These are phyloP conservation scores for Orchestes rusci DNA, from an alignment of 2,888 invertebrate genomes.

Conservation along the genomic window DNA sequence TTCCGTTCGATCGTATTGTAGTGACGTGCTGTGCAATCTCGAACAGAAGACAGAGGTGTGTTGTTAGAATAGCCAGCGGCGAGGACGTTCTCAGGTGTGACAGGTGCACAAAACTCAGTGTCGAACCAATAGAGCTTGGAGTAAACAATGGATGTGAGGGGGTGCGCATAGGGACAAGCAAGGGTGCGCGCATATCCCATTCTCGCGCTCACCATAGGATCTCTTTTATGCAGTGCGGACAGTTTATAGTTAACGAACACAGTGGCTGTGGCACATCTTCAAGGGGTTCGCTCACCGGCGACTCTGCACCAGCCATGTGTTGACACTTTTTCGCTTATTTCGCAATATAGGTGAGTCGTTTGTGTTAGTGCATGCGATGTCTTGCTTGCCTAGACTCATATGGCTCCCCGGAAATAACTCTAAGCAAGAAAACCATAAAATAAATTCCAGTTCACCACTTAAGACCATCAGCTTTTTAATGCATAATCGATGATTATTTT, in stretches of 20 bases:
- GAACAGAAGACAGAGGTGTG: conserved; percentile 22
- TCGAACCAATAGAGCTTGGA: conserved; percentile 25
- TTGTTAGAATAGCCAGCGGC: conserved; percentile 29
- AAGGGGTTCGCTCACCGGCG: conserved; percentile 43
- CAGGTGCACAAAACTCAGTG: conserved; percentile 30
- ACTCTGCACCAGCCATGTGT: conserved; percentile 42
- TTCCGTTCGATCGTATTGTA: conserved; percentile 12
- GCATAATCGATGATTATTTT: no score
- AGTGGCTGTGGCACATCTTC: conserved; percentile 44
- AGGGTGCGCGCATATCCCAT: conserved; percentile 30
- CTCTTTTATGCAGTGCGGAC: conserved; percentile 37
- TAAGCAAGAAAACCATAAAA: no score
- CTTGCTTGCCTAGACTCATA: no score
- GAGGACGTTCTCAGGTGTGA: conserved; percentile 28
- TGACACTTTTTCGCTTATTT: conserved; percentile 39
- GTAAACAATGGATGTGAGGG: conserved; percentile 41
- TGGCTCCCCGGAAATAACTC: no score
- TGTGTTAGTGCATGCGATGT: no score
- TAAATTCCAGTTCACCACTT: no score
- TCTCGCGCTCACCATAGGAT: conserved; percentile 26
- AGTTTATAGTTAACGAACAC: conserved; percentile 38
- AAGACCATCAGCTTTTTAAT: no score
- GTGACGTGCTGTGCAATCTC: conserved; percentile 8
- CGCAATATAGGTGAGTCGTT: conserved; percentile 42
- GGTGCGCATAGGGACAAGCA: conserved; percentile 32